These are phyloP conservation scores for Hiodon tergisus DNA, from an alignment of 2,113 vertebrate species.

Conservation along the genomic window DNA sequence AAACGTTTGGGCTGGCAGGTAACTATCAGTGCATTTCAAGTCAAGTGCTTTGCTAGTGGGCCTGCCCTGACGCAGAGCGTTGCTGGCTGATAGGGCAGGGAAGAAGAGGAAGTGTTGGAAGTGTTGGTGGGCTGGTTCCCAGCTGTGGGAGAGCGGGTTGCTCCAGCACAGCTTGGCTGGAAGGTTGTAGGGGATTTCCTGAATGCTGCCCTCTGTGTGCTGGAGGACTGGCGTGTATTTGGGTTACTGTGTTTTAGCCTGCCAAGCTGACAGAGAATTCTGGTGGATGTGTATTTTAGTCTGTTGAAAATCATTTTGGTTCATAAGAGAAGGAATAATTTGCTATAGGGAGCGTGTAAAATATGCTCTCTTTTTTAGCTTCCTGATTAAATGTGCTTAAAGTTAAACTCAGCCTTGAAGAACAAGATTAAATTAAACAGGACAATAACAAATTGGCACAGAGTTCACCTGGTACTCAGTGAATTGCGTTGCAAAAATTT, in stretches of 20 bases:
- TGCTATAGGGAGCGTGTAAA: background rate
- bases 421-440: no score
- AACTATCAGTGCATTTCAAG: no score
- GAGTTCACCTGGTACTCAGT: background rate
- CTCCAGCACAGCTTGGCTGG: background rate
- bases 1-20: no score
- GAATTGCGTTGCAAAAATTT: background rate
- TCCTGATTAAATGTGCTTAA: no score
- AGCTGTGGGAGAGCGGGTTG: background rate
- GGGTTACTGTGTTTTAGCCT: slow-evolving; percentile 38
- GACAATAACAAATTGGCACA: no score
- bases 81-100: background rate
- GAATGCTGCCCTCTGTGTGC: slow-evolving; percentile 50
- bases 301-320: background rate
- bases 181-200: slow-evolving; percentile 54
- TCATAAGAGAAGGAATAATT: background rate
- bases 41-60: no score
- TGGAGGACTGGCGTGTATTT: slow-evolving; percentile 59
- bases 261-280: slow-evolving; percentile 35
- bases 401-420: no score
- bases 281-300: background rate
- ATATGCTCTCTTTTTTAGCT: no score
- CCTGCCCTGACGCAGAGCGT: no score
- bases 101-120: no score
- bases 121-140: no score